Evolutionary conservation across 1,140 invertebrate genomes (phyloP), one percentile per base, ranked within the genome.

Genomic region (Delia radicum): DNA sequence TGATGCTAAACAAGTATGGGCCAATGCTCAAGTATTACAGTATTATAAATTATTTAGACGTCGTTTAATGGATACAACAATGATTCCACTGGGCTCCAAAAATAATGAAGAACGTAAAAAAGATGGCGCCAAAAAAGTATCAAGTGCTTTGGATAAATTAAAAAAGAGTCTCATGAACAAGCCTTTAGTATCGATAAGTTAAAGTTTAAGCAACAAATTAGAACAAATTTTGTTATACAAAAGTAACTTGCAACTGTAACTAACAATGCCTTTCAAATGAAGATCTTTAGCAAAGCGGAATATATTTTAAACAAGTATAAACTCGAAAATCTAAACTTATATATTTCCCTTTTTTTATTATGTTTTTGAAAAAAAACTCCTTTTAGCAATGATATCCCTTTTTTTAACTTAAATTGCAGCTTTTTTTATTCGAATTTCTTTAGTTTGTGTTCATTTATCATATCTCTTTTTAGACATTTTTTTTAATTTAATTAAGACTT

Each of bases 1-100:
- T 88, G 92, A 94, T 84, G 87, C 90, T 5, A 89, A 92, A 63
- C 94, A 96, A 88, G 94, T 98, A 15, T 95, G 94, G 90, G 96
- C 96, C 29, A 93, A 97, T 88, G 90, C 93, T 0, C 91, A 91
- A 83, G 97, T 98, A 3, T 85, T 97, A 33, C 89, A 91, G 80
- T 98, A 96, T 87, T 97, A 98, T 83, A 91, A 90, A 79, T 89
- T 87, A 75, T 91, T 94, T 80, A 89, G 90, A 55, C 85, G 90
- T 77, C 88, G 89, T 74, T 81, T 93, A 13, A 88, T 91, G 74
- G 89, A 91, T 76, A 90, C 89, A 78, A 90, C 90, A 80, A 85
- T 92, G 74, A 89, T 94, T 77, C 92, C 92, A 0, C 79, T 94
- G 65, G 91, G 91, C 75, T 84, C 87, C 75, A 89, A 88, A 79